Evolutionary conservation across 2,113 vertebrate species (phyloP), one percentile per base, ranked within the genome.

Genomic region (Lagopus muta): DNA sequence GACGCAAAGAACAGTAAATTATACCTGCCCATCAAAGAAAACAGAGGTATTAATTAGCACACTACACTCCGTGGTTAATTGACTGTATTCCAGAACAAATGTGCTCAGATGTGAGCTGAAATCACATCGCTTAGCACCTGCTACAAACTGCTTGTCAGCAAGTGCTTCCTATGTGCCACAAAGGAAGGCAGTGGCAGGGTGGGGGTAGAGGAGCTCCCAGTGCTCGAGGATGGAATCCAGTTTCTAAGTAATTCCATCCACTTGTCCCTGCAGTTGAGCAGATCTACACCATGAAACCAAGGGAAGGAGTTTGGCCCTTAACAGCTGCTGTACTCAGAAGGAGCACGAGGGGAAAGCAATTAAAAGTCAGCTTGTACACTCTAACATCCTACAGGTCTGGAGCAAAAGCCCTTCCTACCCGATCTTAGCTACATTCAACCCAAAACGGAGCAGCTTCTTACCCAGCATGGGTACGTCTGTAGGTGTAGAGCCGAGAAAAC

Each of bases 1-100:
- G 99, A 99, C 1, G 99, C 98, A 78, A 99, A 99, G 97, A 99
- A 99, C 75, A 99, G 97, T 90, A 99, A 97, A 88, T 99, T 99
- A 95, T 99, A 99, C 96, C 99, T 99, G 95, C 48, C 78, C 73
- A 95, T 14, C 64, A 43, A 74, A 90, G 82, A 54, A 25, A 11
- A 20, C 42, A 74, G 66, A n/a, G 30, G 20, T 5, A 8, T 95
- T 43, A 43, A 22, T 48, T 20, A 94, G 34, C 22, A 45, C 3
- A 2, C 30, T 57, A 76, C 34, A 58, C 13, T 77, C 45, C 40
- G 10, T 4, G 30, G 58, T 52, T 55, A 27, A 57, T 57, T 57
- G 32, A 32, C 54, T 57, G 18, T 32, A 57, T 57, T 32, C 30
- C 34, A 32, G 30, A 83, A 78, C 25, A 65, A 45, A 65, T 17